A percentile compares a stretch with the other conserved stretches of the same genome.
Evolutionary conservation across 2,888 invertebrate genomes (phyloP).

Genomic region (Augochlorella aurata): DNA sequence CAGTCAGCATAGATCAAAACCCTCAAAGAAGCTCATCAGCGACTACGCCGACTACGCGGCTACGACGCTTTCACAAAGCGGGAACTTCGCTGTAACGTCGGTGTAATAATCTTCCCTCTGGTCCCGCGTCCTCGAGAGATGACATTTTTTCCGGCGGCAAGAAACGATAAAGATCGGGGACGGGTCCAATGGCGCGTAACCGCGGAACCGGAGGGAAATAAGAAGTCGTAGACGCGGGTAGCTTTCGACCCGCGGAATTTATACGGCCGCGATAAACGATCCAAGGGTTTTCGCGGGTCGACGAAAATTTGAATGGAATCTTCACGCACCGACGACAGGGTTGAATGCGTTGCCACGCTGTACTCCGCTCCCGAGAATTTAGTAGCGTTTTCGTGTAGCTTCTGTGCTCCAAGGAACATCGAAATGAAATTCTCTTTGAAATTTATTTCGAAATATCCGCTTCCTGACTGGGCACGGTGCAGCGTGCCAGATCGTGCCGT

Average conservation of each 20-base stretch:
- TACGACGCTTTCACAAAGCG: not conserved
- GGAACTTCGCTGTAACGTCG: not conserved
- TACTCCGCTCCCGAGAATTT: too few species aligned
- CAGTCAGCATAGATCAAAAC: not conserved
- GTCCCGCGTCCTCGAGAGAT: not conserved
- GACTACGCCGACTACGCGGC: not conserved
- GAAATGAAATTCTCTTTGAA: not conserved
- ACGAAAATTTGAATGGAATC: slow-evolving; percentile 33
- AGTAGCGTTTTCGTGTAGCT: not conserved
- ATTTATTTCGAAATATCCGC: not conserved
- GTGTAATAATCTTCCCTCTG: not conserved
- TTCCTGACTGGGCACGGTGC: not conserved
- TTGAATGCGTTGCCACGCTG: not conserved
- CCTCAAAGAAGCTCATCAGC: not conserved
- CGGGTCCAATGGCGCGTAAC: slow-evolving; percentile 14
- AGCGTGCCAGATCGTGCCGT: too few species aligned
- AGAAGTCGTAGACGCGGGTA: slow-evolving; percentile 1
- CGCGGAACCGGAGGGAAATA: not conserved
- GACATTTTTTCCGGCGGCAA: not conserved
- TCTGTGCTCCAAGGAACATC: not conserved
- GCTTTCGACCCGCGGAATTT: slow-evolving; percentile 30
- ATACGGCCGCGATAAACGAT: slow-evolving; percentile 25
- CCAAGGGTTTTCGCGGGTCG: not conserved
- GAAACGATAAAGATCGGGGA: slow-evolving; percentile 14
- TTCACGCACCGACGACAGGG: slow-evolving; percentile 33